Conservation (phyloP, 2,113 vertebrate species). For the Talpa occidentalis region DNA sequence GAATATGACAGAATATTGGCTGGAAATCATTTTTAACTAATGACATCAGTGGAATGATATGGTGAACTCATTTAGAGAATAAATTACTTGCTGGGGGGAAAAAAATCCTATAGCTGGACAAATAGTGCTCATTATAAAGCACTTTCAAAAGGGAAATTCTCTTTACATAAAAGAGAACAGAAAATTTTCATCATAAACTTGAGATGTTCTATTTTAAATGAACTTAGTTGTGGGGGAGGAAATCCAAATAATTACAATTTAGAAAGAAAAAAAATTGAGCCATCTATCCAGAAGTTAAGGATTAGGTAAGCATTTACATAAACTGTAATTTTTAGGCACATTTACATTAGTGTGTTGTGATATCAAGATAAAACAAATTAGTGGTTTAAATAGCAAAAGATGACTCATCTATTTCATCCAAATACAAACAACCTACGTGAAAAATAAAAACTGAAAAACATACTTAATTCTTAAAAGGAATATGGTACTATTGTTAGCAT, state of each 20-base stretch:
- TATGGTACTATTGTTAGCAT: neutral
- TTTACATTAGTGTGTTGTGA: neutral
- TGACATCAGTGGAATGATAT: neutral
- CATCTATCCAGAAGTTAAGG: neutral
- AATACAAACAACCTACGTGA: neutral
- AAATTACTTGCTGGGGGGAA: neutral
- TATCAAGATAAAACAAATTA: slow-evolving; percentile 20
- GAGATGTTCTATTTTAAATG: slow-evolving; percentile 23
- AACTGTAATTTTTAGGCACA: slow-evolving; percentile 22
- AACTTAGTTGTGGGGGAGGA: neutral
- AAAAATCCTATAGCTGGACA: slow-evolving; percentile 6
- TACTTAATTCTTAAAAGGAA: slow-evolving; percentile 26
- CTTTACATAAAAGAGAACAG: neutral
- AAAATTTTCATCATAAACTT: slow-evolving; percentile 31
- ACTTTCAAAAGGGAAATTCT: neutral
- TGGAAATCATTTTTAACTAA: slow-evolving; percentile 1
- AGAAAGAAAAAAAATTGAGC: slow-evolving; percentile 19
- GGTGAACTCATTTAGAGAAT: slow-evolving; percentile 17
- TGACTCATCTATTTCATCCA: slow-evolving; percentile 4
- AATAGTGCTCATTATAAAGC: slow-evolving; percentile 26
- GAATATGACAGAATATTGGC: neutral
- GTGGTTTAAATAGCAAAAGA: slow-evolving; percentile 38
- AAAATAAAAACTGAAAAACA: slow-evolving; percentile 17
- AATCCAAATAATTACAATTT: slow-evolving; percentile 21
- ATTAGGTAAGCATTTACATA: slow-evolving; percentile 41